These are phyloP conservation scores for Falco naumanni DNA, from an alignment of 2,797 vertebrate genomes.

Conservation along the genomic window DNA sequence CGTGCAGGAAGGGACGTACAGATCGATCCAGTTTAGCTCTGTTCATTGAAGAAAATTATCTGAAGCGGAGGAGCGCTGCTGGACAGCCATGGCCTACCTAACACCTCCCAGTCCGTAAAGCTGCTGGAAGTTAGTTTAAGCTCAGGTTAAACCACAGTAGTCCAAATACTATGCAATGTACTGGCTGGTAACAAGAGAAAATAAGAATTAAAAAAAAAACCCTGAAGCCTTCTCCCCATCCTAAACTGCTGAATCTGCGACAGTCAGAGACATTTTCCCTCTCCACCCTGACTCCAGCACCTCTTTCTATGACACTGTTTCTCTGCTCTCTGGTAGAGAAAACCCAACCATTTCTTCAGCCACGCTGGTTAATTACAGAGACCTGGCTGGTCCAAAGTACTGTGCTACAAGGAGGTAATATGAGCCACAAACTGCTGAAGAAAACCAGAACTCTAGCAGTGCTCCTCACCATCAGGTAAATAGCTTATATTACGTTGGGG, in stretches of 20 bases:
- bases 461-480: background rate
- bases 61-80: background rate
- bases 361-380: background rate
- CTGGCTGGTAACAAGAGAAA: background rate
- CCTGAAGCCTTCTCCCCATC: background rate
- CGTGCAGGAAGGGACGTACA: background rate
- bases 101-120: accelerated
- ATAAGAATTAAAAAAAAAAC: background rate
- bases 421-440: background rate
- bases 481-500: background rate
- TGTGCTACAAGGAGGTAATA: background rate
- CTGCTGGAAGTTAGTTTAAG: background rate
- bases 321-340: background rate
- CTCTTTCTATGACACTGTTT: background rate
- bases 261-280: background rate
- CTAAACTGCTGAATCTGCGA: accelerated
- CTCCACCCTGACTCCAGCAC: background rate
- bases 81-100: background rate
- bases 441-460: background rate
- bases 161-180: background rate
- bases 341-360: background rate
- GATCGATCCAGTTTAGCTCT: background rate
- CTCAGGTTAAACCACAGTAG: background rate
- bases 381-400: background rate
- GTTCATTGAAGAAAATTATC: background rate